Evolutionary conservation across 2,888 invertebrate species (phyloP).

Genomic region (Hipparchia semele): DNA sequence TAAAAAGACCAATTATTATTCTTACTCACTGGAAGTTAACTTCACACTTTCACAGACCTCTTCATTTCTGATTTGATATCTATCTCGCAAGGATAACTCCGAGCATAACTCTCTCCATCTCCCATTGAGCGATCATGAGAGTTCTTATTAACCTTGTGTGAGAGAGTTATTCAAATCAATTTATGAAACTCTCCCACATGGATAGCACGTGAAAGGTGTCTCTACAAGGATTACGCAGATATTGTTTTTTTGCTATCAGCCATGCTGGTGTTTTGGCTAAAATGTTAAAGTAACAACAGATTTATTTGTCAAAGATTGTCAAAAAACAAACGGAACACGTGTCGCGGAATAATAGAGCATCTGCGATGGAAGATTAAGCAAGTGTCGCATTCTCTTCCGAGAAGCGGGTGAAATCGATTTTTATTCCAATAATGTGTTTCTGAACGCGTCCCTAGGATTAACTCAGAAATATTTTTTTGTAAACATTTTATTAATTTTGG

Average conservation of each 20-base stretch:
- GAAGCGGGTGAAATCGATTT: conserved; percentile 68
- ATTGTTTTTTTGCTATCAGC: background rate
- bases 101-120: too few relatives aligned
- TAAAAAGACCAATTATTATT: too few relatives aligned
- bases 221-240: background rate
- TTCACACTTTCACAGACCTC: too few relatives aligned
- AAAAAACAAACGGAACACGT: conserved; percentile 64
- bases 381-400: conserved; percentile 71
- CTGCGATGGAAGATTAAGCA: conserved; percentile 74
- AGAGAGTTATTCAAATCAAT: background rate
- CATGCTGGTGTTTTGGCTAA: conserved; percentile 1
- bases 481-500: conserved; percentile 32
- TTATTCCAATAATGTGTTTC: conserved; percentile 44
- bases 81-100: too few relatives aligned
- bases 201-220: conserved; percentile 2
- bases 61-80: too few relatives aligned
- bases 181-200: background rate
- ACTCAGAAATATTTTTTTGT: conserved; percentile 46
- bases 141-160: too few relatives aligned
- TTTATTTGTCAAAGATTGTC: conserved; percentile 36
- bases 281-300: conserved; percentile 18
- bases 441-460: conserved; percentile 70
- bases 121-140: too few relatives aligned
- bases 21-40: too few relatives aligned
- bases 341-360: conserved; percentile 71